These are phyloP conservation scores for Antechinus flavipes DNA, from an alignment of 2,113 vertebrate species.

Conservation along the genomic window DNA sequence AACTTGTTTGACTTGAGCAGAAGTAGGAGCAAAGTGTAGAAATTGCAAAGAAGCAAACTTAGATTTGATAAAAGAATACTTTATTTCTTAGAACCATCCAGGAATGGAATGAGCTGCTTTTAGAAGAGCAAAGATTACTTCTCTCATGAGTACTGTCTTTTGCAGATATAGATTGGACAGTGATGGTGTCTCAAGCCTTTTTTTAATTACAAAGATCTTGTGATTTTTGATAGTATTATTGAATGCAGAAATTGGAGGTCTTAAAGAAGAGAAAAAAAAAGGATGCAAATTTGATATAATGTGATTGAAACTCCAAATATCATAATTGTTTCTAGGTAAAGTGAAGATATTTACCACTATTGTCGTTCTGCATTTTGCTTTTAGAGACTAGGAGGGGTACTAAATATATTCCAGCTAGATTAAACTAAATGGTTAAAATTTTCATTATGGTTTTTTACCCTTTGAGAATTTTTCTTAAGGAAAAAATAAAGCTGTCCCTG, in stretches of 20 bases:
- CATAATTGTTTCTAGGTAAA: neutral
- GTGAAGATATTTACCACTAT: neutral
- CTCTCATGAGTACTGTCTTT: neutral
- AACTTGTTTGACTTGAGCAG: neutral
- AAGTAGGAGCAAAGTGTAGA: too few species aligned
- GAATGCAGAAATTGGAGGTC: neutral
- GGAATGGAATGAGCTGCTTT: neutral
- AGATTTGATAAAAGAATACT: neutral
- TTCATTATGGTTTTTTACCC: neutral
- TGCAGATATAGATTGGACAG: neutral
- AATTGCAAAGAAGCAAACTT: neutral
- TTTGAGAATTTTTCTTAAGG: neutral
- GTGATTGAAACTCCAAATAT: neutral
- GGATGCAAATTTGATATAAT: neutral
- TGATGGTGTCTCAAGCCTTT: neutral
- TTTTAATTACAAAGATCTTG: neutral
- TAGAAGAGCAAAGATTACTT: neutral
- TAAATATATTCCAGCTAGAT: neutral
- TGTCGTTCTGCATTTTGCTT: neutral
- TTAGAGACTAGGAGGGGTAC: neutral
- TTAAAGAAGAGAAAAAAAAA: neutral
- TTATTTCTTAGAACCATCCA: neutral
- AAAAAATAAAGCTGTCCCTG: neutral
- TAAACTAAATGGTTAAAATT: neutral
- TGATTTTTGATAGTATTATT: neutral